Evolutionary conservation across 1,140 invertebrate genomes (phyloP).

Genomic region (Arion vulgaris): DNA sequence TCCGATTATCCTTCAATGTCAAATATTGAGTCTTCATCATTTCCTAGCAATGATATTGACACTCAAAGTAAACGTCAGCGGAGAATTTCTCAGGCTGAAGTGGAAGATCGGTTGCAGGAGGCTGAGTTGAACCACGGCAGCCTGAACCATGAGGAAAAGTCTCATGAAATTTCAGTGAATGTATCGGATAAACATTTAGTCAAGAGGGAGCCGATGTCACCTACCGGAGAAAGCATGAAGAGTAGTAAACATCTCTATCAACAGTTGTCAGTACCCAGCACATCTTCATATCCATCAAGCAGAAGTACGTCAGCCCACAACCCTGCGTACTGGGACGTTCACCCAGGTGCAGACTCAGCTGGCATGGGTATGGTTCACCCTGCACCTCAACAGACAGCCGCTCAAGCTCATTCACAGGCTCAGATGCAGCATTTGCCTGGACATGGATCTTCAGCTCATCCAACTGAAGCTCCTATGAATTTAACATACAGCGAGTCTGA

Average conservation of each 20-base stretch:
- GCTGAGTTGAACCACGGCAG: conserved; percentile 12
- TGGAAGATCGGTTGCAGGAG: conserved; percentile 17
- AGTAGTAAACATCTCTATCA: neutral
- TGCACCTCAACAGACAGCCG: neutral
- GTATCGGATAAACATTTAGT: conserved; percentile 19
- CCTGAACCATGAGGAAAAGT: too few species aligned
- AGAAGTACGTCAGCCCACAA: neutral
- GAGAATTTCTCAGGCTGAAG: conserved; percentile 25
- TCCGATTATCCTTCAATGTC: too few species aligned
- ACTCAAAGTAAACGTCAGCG: conserved; percentile 5
- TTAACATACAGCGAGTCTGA: conserved; percentile 5
- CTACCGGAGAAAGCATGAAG: neutral
- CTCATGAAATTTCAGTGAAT: neutral
- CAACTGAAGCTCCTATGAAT: conserved; percentile 14
- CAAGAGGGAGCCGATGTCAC: conserved; percentile 17
- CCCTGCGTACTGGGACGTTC: conserved; percentile 11
- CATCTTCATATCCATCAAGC: neutral
- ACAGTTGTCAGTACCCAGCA: neutral
- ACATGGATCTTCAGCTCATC: neutral
- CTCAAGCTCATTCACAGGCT: conserved; percentile 16
- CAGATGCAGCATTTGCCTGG: conserved; percentile 11
- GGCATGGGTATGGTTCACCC: neutral
- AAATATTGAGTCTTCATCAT: too few species aligned
- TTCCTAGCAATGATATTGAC: neutral
- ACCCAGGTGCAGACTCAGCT: neutral